Percentiles rank a stretch among this genome's conserved stretches.
phyloP scores from a whole-genome alignment of 23 tunicate genomes.

The Aplidium turbinatum region DNA sequence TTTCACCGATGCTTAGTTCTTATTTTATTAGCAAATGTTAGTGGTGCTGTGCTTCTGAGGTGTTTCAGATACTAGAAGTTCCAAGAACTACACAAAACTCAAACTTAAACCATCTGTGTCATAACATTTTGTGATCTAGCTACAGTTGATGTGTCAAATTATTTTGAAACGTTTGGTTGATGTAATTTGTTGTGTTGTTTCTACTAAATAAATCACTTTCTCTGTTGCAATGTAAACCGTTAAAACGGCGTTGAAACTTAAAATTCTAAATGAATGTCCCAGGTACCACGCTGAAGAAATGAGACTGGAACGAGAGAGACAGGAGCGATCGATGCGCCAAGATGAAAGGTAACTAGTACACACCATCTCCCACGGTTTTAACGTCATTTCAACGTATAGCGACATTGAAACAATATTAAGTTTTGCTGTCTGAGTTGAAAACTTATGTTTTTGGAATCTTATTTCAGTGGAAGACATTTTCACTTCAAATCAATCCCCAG shows the following conservation, averaged over 20 bases:
- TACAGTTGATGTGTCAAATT: not conserved
- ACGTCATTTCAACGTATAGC: not conserved
- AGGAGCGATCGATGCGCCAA: conserved; percentile 62
- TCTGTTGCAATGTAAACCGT: no score
- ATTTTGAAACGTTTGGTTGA: not conserved
- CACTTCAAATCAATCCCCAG: no score
- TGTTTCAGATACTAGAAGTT: no score
- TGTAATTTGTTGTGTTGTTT: not conserved
- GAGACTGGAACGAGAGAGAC: conserved; percentile 67
- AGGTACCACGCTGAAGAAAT: conserved; percentile 64
- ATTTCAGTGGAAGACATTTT: no score
- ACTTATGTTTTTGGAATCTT: no score
- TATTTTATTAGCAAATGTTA: no score
- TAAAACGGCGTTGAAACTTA: not conserved
- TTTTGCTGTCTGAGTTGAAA: not conserved
- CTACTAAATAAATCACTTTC: no score
- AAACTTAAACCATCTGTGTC: no score
- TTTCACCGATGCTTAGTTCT: no score
- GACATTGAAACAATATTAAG: not conserved
- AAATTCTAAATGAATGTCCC: not conserved
- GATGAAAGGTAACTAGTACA: conserved; percentile 49
- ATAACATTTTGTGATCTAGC: not conserved
- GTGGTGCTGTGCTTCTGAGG: no score
- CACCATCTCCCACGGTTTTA: not conserved
- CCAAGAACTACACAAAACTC: no score